Evolutionary conservation across 1,140 invertebrate species (phyloP), one percentile per base, ranked within the genome.

Genomic region (Drosophila melanogaster): DNA sequence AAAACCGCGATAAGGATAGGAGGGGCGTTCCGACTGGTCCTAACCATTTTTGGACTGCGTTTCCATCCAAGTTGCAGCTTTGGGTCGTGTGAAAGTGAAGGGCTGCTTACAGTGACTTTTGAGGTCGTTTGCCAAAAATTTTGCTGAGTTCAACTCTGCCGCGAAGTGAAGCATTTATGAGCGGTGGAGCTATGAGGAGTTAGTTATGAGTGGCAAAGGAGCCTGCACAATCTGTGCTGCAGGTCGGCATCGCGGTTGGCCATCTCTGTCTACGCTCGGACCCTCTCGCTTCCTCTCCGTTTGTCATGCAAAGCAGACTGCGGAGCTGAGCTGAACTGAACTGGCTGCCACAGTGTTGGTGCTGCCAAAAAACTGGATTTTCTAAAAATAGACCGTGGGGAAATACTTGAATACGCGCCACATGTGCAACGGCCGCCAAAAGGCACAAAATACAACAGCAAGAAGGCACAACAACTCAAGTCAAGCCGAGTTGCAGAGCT

Each of bases 321-420:
- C 51, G 56, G 12, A 44, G 50, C 38, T 30, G 19, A 22, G 19
- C 19, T 3, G 2, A 22, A 3, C 19, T 22, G 19, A 3, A 22
- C 19, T 2, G 26, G 26, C 26, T 49, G 46, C 43, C 46, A 41
- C 49, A 15, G 59, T 46, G 49, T 65, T 62, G 33, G 75, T 55
- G 75, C 64, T 77, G 79, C 84, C 84, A 58, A 86, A 91, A 90
- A 90, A 90, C 89, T 85, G 89, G 89, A 90, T 90, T 90, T 91
- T 91, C 89, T 90, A 90, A 89, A 90, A 90, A 91, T 91, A 91
- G 89, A 85, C 79, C 62, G 72, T 85, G 83, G 83, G 83, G 78
- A 85, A 90, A 90, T 89, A 90, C 89, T 81, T 89, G 89, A 90
- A 85, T 90, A 65, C 64, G 78, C 78, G 80, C 66, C 84, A 89